A percentile compares a stretch with the other conserved stretches of the same genome.
phyloP scores from a whole-genome alignment of 92 coral and sea anemone genomes.

The Siderastrea siderea region DNA sequence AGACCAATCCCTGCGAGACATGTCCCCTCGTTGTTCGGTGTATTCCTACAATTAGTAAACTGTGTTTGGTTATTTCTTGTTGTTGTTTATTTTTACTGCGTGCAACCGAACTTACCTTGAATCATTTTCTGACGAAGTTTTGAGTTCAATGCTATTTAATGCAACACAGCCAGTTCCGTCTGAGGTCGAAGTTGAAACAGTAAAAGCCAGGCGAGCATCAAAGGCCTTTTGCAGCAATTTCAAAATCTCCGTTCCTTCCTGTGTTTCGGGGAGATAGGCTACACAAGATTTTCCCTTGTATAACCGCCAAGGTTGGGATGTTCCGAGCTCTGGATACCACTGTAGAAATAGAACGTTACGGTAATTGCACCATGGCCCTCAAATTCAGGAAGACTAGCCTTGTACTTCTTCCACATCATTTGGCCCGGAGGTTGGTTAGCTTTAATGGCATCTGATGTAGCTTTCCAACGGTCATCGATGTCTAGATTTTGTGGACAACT shows the following conservation, averaged over 20 bases:
- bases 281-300: conserved; percentile 27
- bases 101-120: conserved; percentile 9
- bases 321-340: conserved; percentile 53
- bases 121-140: conserved; percentile 15
- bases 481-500: background rate
- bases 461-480: background rate
- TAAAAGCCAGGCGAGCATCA: conserved; percentile 54
- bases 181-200: conserved; percentile 27
- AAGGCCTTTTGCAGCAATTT: conserved; percentile 59
- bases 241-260: conserved; percentile 46
- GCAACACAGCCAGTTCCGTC: background rate
- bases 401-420: conserved; percentile 38
- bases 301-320: conserved; percentile 61
- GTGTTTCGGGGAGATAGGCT: conserved; percentile 58
- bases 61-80: background rate
- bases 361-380: conserved; percentile 32
- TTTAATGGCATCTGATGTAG: background rate
- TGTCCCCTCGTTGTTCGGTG: too few species aligned
- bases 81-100: too few species aligned
- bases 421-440: conserved; percentile 67
- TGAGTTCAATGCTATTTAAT: conserved; percentile 22
- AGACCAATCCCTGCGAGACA: too few species aligned
- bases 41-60: too few species aligned
- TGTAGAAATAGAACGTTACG: conserved; percentile 44
- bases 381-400: conserved; percentile 21